These are phyloP conservation scores for Tholera decimalis DNA, from an alignment of 2,888 invertebrate species.

Conservation along the genomic window DNA sequence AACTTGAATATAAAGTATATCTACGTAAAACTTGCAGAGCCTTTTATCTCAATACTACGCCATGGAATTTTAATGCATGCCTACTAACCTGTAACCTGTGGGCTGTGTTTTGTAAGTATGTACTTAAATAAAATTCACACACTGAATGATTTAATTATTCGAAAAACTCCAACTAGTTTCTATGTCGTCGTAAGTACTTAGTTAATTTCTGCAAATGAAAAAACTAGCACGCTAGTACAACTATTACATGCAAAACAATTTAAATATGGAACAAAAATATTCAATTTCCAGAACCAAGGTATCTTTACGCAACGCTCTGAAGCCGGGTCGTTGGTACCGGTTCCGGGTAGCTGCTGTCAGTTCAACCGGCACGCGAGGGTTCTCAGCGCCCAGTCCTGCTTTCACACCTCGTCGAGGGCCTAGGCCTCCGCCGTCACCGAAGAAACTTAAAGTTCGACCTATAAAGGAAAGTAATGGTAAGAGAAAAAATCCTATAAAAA, in stretches of 20 bases:
- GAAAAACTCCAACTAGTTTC: no score
- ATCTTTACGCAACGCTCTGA: constrained; percentile 90
- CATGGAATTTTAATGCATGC: no score
- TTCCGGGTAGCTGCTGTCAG: constrained; percentile 95
- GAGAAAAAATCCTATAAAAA: not conserved
- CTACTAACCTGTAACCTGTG: no score
- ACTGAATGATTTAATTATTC: no score
- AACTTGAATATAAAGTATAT: no score
- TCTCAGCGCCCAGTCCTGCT: constrained; percentile 91
- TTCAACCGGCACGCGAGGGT: constrained; percentile 94
- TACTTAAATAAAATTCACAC: no score
- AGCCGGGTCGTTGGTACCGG: constrained; percentile 95
- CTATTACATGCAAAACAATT: not conserved
- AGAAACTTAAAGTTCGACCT: constrained; percentile 91
- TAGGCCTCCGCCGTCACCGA: constrained; percentile 92
- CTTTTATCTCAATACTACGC: no score
- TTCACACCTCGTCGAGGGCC: constrained; percentile 92
- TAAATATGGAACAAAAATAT: not conserved
- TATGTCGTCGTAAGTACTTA: no score
- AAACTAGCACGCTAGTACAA: no score
- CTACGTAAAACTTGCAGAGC: no score
- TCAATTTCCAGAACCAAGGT: constrained; percentile 85
- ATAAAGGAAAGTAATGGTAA: constrained; percentile 84
- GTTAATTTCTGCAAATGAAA: no score
- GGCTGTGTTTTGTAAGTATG: no score